These are phyloP conservation scores for Ectobius pallidus DNA, from an alignment of 2,888 invertebrate species.

Conservation along the genomic window DNA sequence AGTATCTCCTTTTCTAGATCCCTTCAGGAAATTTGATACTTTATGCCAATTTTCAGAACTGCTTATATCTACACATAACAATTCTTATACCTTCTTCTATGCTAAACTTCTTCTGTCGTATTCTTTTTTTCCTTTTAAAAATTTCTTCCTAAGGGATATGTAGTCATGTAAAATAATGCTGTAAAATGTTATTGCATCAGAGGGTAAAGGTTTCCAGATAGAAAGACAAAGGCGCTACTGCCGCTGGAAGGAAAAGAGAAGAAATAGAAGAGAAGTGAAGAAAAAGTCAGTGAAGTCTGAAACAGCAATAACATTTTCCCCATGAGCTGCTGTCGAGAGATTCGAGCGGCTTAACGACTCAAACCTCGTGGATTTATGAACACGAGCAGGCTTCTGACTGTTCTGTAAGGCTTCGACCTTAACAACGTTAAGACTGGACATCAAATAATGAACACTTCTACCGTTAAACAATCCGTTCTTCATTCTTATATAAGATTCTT, in stretches of 20 bases:
- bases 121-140: slow-evolving; percentile 1
- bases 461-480: too few species aligned
- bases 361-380: slow-evolving; percentile 23
- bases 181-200: slow-evolving; percentile 22
- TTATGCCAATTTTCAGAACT: slow-evolving; percentile 2
- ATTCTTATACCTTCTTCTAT: background rate
- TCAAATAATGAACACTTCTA: too few species aligned
- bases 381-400: too few species aligned
- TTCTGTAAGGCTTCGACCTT: too few species aligned
- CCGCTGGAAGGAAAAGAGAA: background rate
- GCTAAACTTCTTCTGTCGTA: background rate
- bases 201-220: slow-evolving; percentile 16
- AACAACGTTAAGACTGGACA: too few species aligned
- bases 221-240: background rate
- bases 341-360: slow-evolving; percentile 9
- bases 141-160: background rate
- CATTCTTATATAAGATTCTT: too few species aligned
- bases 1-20: background rate
- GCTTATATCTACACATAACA: background rate
- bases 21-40: slow-evolving; percentile 14
- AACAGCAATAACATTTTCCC: slow-evolving; percentile 25
- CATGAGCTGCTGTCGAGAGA: slow-evolving; percentile 1
- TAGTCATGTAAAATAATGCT: slow-evolving; percentile 23
- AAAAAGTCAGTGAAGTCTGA: background rate
- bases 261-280: background rate